phyloP scores from a whole-genome alignment of 2,888 invertebrate species.

The Acleris sparsana region DNA sequence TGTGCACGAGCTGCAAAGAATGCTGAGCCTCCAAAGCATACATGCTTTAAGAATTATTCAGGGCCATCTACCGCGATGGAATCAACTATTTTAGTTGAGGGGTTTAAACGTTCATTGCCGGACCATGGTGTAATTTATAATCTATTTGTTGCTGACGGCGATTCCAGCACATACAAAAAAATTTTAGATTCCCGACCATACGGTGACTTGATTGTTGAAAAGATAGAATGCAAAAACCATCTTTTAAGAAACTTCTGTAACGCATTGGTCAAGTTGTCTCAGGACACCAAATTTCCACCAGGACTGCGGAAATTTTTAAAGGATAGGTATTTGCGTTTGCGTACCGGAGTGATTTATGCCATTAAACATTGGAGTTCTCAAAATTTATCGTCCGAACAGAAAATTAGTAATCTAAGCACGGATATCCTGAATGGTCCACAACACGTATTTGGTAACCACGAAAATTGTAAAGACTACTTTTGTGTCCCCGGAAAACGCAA shows the following conservation, averaged over 20 bases:
- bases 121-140: not conserved
- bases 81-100: not conserved
- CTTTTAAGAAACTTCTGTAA: slow-evolving; percentile 19
- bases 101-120: slow-evolving; percentile 3
- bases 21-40: slow-evolving; percentile 2
- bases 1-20: slow-evolving; percentile 34
- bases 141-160: slow-evolving; percentile 16
- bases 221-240: slow-evolving; percentile 25
- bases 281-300: slow-evolving; percentile 13
- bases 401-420: slow-evolving; percentile 19
- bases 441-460: slow-evolving; percentile 19
- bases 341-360: slow-evolving; percentile 10
- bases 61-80: slow-evolving; percentile 32
- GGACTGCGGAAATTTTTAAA: slow-evolving; percentile 9
- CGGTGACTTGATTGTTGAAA: slow-evolving; percentile 15
- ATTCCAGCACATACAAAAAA: slow-evolving; percentile 21
- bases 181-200: slow-evolving; percentile 13
- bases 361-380: slow-evolving; percentile 20
- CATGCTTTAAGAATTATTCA: slow-evolving; percentile 9
- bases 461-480: slow-evolving; percentile 20
- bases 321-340: slow-evolving; percentile 16
- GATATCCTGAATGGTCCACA: slow-evolving; percentile 21
- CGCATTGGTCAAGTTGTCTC: slow-evolving; percentile 14
- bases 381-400: slow-evolving; percentile 11
- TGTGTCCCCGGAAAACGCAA: not conserved